Evolutionary conservation across 1,140 invertebrate genomes (phyloP).

Genomic region (Caenorhabditis tropicalis): DNA sequence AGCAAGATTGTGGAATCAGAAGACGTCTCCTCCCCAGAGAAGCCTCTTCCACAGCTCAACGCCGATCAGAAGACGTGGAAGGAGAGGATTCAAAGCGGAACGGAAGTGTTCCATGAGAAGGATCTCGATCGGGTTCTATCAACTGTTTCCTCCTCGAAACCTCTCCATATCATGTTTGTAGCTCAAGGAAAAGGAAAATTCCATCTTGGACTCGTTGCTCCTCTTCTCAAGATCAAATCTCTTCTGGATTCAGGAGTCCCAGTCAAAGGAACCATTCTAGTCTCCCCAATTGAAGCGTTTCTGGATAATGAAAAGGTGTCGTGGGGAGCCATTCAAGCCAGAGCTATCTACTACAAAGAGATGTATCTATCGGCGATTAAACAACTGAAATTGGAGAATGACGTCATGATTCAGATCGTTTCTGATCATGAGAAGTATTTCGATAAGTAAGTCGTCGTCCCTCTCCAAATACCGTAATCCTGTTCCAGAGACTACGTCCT

Average conservation of each 20-base stretch:
- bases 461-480: not conserved
- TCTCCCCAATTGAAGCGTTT: constrained; percentile 97
- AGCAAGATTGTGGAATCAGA: not conserved
- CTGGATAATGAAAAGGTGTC: constrained; percentile 98
- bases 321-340: constrained; percentile 87
- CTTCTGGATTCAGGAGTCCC: not conserved
- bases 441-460: not conserved
- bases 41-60: not conserved
- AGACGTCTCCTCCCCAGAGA: not conserved
- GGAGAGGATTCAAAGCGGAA: not conserved
- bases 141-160: not conserved
- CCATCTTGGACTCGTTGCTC: constrained; percentile 63
- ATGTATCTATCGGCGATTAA: constrained; percentile 90
- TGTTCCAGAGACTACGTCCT: constrained; percentile 84
- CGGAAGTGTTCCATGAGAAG: not conserved
- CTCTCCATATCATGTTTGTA: constrained; percentile 60
- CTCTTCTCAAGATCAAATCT: constrained; percentile 55
- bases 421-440: constrained; percentile 19
- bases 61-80: not conserved
- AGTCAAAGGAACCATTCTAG: constrained; percentile 77
- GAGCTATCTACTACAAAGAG: constrained; percentile 90
- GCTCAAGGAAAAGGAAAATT: constrained; percentile 65
- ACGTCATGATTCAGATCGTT: constrained; percentile 84
- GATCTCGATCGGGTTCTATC: not conserved
- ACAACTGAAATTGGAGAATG: constrained; percentile 89